Evolutionary conservation across 2,888 invertebrate genomes (phyloP), one percentile per base, ranked within the genome.

Genomic region (Parelbella ahira): DNA sequence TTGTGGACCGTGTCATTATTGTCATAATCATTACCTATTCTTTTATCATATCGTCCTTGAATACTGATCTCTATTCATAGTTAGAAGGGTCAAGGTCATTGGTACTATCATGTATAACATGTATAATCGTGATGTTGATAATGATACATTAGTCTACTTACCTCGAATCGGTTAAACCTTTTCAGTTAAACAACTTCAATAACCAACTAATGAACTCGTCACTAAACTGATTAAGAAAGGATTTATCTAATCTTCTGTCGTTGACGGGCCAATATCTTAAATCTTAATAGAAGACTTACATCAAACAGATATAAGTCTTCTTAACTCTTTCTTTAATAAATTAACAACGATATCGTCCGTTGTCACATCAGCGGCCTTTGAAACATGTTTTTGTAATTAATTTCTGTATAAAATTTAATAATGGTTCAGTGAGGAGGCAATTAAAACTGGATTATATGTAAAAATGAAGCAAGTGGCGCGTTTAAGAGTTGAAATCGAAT

Each of bases 401-500:
- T 80, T 77, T 76, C 68, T 61, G 68, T 74, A 78, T 67, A 68
- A 74, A 70, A 78, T 70, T 79, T 72, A 72, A 80, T 78, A 76
- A 76, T 68, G 60, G 61, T 55, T 62, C 63, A 65, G 60, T 63
- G 58, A 64, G 63, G 66, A 72, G 72, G 74, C 80, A 84, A 86
- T 87, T 82, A 83, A 86, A 86, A 82, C 61, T 68, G 82, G 86
- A 86, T 87, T 84, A 86, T 75, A 72, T 58, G 71, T 79, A 80
- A 84, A 83, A 83, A 81, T 77, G 67, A 76, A 75, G 66, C 69
- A 73, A 84, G 72, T 76, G 67, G 68, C 64, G 66, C 68, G 67
- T 81, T 82, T 72, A 71, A 72, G 77, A 80, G 76, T 82, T 57
- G 71, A 67, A 79, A 80, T 84, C 74, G 77, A 75, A 80, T 67